These are phyloP conservation scores for Ectropis crepuscularia DNA, from an alignment of 2,888 invertebrate genomes.

Conservation along the genomic window DNA sequence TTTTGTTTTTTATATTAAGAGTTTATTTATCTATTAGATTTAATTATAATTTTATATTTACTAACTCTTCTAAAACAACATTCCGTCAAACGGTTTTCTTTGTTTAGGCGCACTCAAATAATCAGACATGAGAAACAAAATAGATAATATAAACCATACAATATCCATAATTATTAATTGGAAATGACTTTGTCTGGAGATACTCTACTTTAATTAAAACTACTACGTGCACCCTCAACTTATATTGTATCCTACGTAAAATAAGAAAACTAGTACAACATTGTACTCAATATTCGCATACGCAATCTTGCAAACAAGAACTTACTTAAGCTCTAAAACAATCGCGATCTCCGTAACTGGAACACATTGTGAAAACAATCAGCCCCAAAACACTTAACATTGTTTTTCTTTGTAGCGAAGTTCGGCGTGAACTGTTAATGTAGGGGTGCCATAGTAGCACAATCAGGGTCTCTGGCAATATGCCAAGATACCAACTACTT, in stretches of 20 bases:
- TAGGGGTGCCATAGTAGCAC: conserved; percentile 47
- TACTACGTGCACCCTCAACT: too few species aligned
- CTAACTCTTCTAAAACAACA: too few species aligned
- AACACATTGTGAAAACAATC: conserved; percentile 43
- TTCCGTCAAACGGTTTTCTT: too few species aligned
- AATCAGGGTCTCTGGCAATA: conserved; percentile 52
- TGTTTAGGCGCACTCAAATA: too few species aligned
- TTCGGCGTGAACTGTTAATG: conserved; percentile 49
- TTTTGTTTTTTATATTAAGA: too few species aligned
- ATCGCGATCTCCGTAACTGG: conserved; percentile 30
- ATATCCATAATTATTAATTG: too few species aligned
- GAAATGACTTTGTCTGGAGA: too few species aligned
- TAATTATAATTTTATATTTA: too few species aligned
- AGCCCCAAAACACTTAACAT: conserved; percentile 40
- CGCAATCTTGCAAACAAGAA: conserved; percentile 20
- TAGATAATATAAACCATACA: too few species aligned
- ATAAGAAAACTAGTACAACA: conserved; percentile 6
- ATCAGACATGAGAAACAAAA: too few species aligned
- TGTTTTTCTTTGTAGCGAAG: conserved; percentile 43
- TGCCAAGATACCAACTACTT: conserved; percentile 45
- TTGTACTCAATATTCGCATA: background rate
- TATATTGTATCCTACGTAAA: background rate
- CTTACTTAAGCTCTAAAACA: conserved; percentile 11
- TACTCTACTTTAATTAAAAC: too few species aligned
- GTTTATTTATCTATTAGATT: too few species aligned